Evolutionary conservation across 2,888 invertebrate species (phyloP).

Genomic region (Gastracanthus pulcherrimus): DNA sequence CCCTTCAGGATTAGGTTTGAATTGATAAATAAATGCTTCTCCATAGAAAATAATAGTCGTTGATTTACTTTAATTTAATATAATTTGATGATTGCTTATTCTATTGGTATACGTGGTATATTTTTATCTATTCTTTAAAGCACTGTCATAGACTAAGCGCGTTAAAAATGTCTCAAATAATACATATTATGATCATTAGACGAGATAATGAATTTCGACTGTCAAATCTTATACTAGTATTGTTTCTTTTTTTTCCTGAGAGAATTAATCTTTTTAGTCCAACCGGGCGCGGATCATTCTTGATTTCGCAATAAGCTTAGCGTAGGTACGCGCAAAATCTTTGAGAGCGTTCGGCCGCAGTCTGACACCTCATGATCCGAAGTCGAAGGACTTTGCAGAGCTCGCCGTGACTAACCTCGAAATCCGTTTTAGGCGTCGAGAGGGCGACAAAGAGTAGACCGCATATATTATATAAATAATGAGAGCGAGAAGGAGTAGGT

Average conservation of each 20-base stretch:
- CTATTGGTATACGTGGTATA: too few species aligned
- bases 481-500: background rate
- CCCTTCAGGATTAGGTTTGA: background rate
- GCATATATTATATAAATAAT: background rate
- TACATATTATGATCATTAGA: background rate
- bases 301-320: constrained; percentile 14
- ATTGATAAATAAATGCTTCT: background rate
- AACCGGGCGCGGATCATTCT: constrained; percentile 3
- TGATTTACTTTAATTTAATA: too few species aligned
- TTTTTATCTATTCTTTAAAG: too few species aligned
- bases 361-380: too few species aligned
- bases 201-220: background rate
- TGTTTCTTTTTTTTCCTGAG: background rate
- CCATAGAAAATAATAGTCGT: too few species aligned
- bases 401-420: background rate
- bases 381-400: background rate
- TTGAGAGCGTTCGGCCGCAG: background rate
- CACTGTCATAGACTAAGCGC: too few species aligned
- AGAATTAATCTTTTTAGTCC: constrained; percentile 1
- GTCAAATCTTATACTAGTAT: too few species aligned
- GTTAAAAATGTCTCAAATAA: too few species aligned
- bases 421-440: constrained; percentile 11
- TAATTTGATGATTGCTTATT: too few species aligned
- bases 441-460: background rate
- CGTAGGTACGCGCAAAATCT: background rate